A percentile compares a stretch with the other conserved stretches of the same genome.
Conservation (phyloP, 2,113 vertebrate species). For the Hydrolagus affinis region DNA sequence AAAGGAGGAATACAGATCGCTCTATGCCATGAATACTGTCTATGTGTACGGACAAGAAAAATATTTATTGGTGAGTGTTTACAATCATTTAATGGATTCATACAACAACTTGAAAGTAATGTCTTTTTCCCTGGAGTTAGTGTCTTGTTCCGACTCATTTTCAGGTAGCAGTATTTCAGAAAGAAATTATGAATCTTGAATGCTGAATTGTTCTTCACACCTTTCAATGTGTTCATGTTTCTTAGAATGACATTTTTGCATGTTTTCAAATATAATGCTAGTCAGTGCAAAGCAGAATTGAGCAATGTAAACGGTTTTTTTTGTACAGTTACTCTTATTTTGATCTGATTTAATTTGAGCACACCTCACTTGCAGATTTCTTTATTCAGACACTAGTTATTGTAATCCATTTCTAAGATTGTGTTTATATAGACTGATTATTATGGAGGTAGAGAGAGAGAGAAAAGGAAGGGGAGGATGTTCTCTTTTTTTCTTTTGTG, state of each 20-base stretch:
- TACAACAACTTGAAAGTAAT: neutral
- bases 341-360: neutral
- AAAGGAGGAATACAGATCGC: slow-evolving; percentile 85
- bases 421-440: no score
- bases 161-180: no score
- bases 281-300: no score
- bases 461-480: neutral
- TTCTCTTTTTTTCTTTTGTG: neutral
- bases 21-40: slow-evolving; percentile 88
- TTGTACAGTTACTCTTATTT: no score
- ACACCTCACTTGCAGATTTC: neutral
- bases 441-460: no score
- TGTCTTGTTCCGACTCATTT: no score
- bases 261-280: no score
- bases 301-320: no score
- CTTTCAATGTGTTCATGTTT: no score
- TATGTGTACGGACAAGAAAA: slow-evolving; percentile 98
- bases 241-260: no score
- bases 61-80: slow-evolving; percentile 80
- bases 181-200: neutral
- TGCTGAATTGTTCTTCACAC: no score
- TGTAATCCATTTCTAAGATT: neutral
- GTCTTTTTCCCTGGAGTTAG: neutral
- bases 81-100: neutral
- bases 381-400: neutral